Evolutionary conservation across 1,140 invertebrate genomes (phyloP).

Genomic region (Elysia chlorotica): DNA sequence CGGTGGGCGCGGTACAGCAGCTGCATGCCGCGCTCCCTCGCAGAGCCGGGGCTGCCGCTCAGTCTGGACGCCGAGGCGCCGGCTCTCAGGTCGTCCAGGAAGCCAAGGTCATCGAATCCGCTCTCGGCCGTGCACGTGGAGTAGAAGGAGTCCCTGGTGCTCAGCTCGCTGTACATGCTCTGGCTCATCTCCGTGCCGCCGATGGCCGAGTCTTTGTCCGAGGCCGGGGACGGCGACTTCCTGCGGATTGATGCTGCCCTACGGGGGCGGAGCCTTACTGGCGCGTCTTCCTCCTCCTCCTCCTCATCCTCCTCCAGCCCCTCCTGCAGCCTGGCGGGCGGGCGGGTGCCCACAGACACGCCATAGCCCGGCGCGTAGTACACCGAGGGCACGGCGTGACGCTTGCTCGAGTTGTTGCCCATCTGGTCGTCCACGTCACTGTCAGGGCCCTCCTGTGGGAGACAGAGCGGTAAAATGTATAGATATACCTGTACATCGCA

Average conservation of each 20-base stretch:
- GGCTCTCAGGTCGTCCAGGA: slow-evolving; percentile 3
- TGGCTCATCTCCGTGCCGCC: slow-evolving; percentile 22
- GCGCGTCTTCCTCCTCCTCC: not conserved
- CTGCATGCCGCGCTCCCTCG: slow-evolving; percentile 32
- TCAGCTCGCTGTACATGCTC: slow-evolving; percentile 24
- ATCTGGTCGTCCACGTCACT: slow-evolving; percentile 32
- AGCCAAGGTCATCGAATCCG: slow-evolving; percentile 29
- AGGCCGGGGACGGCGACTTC: slow-evolving; percentile 6
- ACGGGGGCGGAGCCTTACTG: slow-evolving; percentile 10
- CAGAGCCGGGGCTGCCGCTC: slow-evolving; percentile 38
- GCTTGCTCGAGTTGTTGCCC: slow-evolving; percentile 32
- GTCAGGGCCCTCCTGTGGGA: slow-evolving; percentile 30
- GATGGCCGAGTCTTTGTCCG: slow-evolving; percentile 26
- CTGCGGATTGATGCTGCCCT: not conserved
- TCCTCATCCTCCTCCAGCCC: not conserved
- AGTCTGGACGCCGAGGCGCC: slow-evolving; percentile 34
- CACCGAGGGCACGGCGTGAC: slow-evolving; percentile 20
- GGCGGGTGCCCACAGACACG: slow-evolving; percentile 25
- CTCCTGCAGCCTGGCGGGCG: not conserved
- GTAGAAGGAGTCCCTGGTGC: slow-evolving; percentile 33
- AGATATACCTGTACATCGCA: too few species aligned
- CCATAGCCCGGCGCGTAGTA: slow-evolving; percentile 30
- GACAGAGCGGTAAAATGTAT: too few species aligned
- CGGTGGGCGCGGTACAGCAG: slow-evolving; percentile 18
- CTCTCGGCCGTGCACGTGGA: slow-evolving; percentile 32